These are phyloP conservation scores for Neoarius graeffei DNA, from an alignment of 2,113 vertebrate genomes.

Conservation along the genomic window DNA sequence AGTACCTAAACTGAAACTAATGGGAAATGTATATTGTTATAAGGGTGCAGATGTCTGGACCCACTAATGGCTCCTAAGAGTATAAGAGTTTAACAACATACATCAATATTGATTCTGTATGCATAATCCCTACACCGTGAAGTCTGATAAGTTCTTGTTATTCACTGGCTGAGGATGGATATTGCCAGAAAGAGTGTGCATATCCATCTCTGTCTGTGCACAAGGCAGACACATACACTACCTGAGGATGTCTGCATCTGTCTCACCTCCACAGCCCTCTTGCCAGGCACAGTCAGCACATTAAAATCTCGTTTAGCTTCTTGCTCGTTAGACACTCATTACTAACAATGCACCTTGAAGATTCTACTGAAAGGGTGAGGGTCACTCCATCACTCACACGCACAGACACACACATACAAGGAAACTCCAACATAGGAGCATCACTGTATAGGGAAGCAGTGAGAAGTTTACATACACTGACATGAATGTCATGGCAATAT, in stretches of 20 bases:
- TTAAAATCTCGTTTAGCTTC: constrained; percentile 49
- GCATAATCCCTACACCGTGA: constrained; percentile 4
- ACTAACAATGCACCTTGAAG: constrained; percentile 38
- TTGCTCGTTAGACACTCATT: constrained; percentile 42
- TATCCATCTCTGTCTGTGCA: constrained; percentile 23
- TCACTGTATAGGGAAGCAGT: not conserved
- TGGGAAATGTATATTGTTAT: not conserved
- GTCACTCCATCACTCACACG: constrained; percentile 53
- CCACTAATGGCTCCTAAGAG: too few species aligned
- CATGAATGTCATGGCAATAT: too few species aligned
- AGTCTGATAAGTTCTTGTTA: not conserved
- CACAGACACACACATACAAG: constrained; percentile 53
- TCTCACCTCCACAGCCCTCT: constrained; percentile 21
- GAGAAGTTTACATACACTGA: too few species aligned
- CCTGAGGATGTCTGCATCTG: constrained; percentile 53
- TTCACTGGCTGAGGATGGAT: constrained; percentile 16
- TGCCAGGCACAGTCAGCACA: constrained; percentile 36
- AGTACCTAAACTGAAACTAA: not conserved
- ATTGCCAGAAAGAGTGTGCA: not conserved
- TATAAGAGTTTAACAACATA: not conserved
- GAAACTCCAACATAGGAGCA: not conserved
- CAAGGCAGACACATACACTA: constrained; percentile 6
- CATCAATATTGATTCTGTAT: not conserved
- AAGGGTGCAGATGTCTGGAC: not conserved
- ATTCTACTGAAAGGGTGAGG: constrained; percentile 56